Evolutionary conservation across 2,888 invertebrate species (phyloP), one percentile per base, ranked within the genome.

Genomic region (Ferdinandea cuprea): DNA sequence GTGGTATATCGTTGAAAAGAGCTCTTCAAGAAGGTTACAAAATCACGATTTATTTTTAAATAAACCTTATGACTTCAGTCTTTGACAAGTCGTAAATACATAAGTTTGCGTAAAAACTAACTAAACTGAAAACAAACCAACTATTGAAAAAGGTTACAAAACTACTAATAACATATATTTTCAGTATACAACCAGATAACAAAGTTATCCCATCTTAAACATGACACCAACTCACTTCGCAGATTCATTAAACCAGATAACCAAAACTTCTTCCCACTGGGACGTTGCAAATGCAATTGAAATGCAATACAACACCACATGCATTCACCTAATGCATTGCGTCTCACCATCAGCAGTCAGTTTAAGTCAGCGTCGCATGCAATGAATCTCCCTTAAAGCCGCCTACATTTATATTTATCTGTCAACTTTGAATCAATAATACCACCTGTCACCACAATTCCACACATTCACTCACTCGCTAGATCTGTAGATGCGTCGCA

Each of bases 371-470:
- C n/a, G n/a, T n/a, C 50, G 8, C 25, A 52, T 65, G 40, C 15
- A 63, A 48, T 48, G 46, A n/a, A 61, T 65, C 17, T 25, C 37
- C 1, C 25, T 25, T 28, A 9, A 66, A 54, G 21, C 54, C 42
- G 42, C 44, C 54, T 30, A 42, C 66, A 66, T 54, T 21, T 44
- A 9, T 35, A 42, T 44, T 6, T 35, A 42, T 25, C 58, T 42
- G 63, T 71, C 69, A 77, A 54, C 69, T 69, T 15, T 37, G 56
- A 77, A 78, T 78, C 71, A 78, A 78, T 78, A 78, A 50, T 25
- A 25, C 25, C 71, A 71, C 63, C 40, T 76, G 69, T 61, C 69
- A 69, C 69, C 15, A n/a, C 25, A 56, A 37, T 40, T 71, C 71
- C 52, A 13, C 6, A 37, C 30, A 58, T 25, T 11, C 25, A 25